Evolutionary conservation across 2,888 invertebrate species (phyloP).

Genomic region (Epiblema foenella): DNA sequence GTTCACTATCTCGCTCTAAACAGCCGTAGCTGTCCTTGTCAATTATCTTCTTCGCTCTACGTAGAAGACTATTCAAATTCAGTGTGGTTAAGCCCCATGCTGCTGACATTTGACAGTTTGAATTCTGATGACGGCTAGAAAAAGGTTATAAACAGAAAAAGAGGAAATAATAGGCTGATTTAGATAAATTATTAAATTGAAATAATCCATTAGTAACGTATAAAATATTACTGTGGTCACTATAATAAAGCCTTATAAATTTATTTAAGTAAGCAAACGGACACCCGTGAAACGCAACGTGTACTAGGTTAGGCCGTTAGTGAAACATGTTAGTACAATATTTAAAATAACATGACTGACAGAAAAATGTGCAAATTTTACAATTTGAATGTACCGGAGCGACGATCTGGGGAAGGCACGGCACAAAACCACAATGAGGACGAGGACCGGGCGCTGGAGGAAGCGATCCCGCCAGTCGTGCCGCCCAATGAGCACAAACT

Average conservation of each 20-base stretch:
- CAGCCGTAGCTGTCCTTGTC: no score
- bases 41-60: conserved; percentile 3
- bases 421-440: conserved; percentile 74
- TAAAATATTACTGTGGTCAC: conserved; percentile 49
- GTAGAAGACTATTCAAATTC: neutral
- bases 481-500: conserved; percentile 95
- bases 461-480: conserved; percentile 80
- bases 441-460: conserved; percentile 71
- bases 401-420: conserved; percentile 74
- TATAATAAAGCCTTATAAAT: conserved; percentile 59
- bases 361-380: conserved; percentile 85
- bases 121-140: conserved; percentile 84
- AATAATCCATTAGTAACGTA: conserved; percentile 26
- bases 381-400: conserved; percentile 84
- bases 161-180: conserved; percentile 76
- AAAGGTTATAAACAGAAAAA: conserved; percentile 83
- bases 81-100: conserved; percentile 60
- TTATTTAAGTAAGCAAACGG: conserved; percentile 63
- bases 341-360: conserved; percentile 83
- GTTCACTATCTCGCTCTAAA: neutral
- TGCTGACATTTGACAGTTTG: conserved; percentile 82
- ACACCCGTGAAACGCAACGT: conserved; percentile 73
- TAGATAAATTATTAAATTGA: conserved; percentile 39
- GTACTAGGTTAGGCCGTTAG: conserved; percentile 83
- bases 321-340: conserved; percentile 79